A percentile compares a stretch with the other conserved stretches of the same genome.
phyloP scores from a whole-genome alignment of 2,113 vertebrate species.

The Crotalus helleri region DNA sequence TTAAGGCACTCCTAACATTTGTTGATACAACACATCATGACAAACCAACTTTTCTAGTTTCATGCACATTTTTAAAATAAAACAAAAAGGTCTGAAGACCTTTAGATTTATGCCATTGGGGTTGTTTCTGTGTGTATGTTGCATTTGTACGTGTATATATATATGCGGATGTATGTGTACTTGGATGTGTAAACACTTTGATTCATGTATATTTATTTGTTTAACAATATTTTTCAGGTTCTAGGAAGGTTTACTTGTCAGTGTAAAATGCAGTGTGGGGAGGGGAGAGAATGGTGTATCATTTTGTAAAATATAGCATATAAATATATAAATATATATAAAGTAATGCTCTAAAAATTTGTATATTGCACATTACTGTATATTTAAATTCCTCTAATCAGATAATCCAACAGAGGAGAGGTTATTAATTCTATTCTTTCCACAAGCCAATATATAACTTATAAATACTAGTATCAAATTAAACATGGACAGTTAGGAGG shows the following conservation, averaged over 20 bases:
- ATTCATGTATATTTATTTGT: conserved; percentile 36
- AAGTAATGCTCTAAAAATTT: conserved; percentile 16
- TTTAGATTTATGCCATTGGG: neutral
- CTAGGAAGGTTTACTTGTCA: conserved; percentile 17
- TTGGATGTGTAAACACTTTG: neutral
- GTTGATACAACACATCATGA: conserved; percentile 2
- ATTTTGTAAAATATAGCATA: conserved; percentile 32
- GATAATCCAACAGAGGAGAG: neutral
- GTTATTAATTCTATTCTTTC: neutral
- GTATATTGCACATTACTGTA: neutral
- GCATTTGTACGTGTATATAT: neutral
- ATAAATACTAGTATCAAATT: neutral
- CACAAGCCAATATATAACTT: neutral
- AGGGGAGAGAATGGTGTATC: conserved; percentile 31
- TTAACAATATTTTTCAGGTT: conserved; percentile 25
- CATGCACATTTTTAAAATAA: conserved; percentile 22
- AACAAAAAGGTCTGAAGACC: conserved; percentile 17
- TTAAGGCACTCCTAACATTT: neutral
- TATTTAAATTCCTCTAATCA: conserved; percentile 27
- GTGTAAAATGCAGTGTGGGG: conserved; percentile 17
- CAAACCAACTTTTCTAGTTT: conserved; percentile 18
- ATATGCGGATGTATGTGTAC: neutral
- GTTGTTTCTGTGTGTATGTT: neutral
- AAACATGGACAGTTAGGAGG: neutral
- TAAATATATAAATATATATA: neutral